Conservation (phyloP, 2,113 vertebrate species). For the Oxygymnocypris stewartii region DNA sequence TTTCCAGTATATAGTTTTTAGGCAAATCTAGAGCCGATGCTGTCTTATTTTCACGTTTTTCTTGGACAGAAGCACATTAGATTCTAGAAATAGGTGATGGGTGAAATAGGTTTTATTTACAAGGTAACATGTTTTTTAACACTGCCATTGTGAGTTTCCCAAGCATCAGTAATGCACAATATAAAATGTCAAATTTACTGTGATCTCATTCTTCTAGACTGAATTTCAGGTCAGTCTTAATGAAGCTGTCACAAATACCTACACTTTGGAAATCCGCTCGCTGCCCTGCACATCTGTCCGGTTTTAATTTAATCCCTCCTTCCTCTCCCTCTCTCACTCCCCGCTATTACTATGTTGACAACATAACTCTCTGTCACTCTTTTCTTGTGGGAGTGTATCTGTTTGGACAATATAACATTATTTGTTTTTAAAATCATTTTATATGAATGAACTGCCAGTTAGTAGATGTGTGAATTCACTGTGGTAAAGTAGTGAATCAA, state of each 20-base stretch:
- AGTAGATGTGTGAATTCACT: slow-evolving; percentile 70
- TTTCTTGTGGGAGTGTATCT: slow-evolving; percentile 83
- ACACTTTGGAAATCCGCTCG: slow-evolving; percentile 1
- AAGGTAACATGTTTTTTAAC: not conserved
- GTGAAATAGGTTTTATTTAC: not conserved
- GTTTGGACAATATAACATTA: slow-evolving; percentile 73
- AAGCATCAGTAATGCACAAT: not conserved
- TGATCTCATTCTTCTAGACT: not conserved
- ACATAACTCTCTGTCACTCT: slow-evolving; percentile 78
- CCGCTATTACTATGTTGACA: slow-evolving; percentile 73
- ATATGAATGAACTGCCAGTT: slow-evolving; percentile 66
- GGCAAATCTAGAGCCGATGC: not conserved
- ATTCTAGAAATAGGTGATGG: not conserved
- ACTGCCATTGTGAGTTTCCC: not conserved
- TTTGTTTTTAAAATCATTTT: slow-evolving; percentile 43
- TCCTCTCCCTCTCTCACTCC: not conserved
- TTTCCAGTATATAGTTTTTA: not conserved
- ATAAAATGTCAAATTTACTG: not conserved
- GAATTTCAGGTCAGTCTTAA: not conserved
- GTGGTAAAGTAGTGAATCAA: slow-evolving; percentile 48
- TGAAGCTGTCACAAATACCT: not conserved
- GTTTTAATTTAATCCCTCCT: not conserved
- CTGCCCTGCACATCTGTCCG: slow-evolving; percentile 35
- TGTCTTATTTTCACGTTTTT: not conserved
- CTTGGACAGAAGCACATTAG: not conserved